Evolutionary conservation across 1,140 invertebrate species (phyloP).

Genomic region (Acromyrmex echinatior): DNA sequence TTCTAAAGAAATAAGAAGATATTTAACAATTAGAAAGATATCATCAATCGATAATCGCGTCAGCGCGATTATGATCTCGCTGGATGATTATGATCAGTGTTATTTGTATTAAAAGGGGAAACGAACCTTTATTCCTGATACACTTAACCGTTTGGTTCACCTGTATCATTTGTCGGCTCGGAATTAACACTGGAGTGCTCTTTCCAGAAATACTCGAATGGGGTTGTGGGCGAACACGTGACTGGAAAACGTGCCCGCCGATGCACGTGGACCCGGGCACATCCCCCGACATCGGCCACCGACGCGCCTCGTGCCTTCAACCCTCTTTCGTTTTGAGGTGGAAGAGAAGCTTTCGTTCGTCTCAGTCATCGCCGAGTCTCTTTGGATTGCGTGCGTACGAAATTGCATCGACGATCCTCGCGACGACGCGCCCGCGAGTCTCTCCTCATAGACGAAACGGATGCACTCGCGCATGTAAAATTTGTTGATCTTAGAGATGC

Average conservation of each 20-base stretch:
- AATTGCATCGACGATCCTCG: slow-evolving; percentile 25
- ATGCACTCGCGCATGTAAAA: slow-evolving; percentile 1
- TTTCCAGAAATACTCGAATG: slow-evolving; percentile 40
- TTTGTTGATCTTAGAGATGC: background rate
- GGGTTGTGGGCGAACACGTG: slow-evolving; percentile 77
- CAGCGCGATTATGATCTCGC: background rate
- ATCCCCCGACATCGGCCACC: slow-evolving; percentile 63
- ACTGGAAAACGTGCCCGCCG: slow-evolving; percentile 81
- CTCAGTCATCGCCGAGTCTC: slow-evolving; percentile 75
- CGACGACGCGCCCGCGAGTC: background rate
- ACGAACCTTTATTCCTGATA: background rate
- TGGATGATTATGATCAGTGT: background rate
- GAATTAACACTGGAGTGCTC: slow-evolving; percentile 39
- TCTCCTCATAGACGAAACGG: background rate
- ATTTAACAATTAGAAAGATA: background rate
- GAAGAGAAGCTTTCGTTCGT: slow-evolving; percentile 70
- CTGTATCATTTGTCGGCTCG: slow-evolving; percentile 29
- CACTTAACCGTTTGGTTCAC: background rate
- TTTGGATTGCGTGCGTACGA: slow-evolving; percentile 63
- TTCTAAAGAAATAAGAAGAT: background rate
- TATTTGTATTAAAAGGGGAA: background rate
- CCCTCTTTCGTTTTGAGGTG: slow-evolving; percentile 70
- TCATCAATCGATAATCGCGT: background rate
- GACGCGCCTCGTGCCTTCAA: slow-evolving; percentile 71
- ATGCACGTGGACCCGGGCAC: slow-evolving; percentile 80